Evolutionary conservation across 2,797 vertebrate genomes (phyloP).

Genomic region (Spea hammondii): DNA sequence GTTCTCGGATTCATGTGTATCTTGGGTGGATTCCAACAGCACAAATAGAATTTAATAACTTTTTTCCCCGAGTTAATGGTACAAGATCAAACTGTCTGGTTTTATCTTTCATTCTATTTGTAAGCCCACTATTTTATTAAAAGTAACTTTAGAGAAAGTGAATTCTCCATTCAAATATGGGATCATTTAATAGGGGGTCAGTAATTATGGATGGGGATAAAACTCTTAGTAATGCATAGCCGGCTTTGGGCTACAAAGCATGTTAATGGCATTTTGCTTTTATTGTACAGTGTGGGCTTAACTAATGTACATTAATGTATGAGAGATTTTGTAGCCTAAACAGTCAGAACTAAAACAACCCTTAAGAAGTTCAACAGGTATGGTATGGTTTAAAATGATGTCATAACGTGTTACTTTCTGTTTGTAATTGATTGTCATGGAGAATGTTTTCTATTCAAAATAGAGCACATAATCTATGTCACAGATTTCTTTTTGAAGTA

Average conservation of each 20-base stretch:
- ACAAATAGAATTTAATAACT: constrained; percentile 35
- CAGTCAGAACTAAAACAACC: too few relatives aligned
- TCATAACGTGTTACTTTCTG: too few relatives aligned
- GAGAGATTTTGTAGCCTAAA: too few relatives aligned
- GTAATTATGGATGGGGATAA: constrained; percentile 28
- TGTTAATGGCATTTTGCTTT: constrained; percentile 17
- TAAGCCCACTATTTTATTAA: constrained; percentile 19
- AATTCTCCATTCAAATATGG: constrained; percentile 21
- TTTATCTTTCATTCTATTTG: constrained; percentile 17
- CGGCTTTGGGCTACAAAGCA: constrained; percentile 16
- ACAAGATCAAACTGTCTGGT: constrained; percentile 35
- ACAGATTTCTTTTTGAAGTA: too few relatives aligned
- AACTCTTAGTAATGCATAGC: constrained; percentile 21
- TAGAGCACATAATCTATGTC: too few relatives aligned
- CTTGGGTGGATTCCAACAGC: constrained; percentile 34
- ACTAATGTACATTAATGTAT: too few relatives aligned
- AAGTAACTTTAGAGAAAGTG: constrained; percentile 14
- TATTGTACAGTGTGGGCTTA: background rate
- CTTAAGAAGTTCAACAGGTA: too few relatives aligned
- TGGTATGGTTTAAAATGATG: too few relatives aligned
- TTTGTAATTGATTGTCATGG: too few relatives aligned
- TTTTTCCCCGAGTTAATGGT: constrained; percentile 27
- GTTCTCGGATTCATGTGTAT: constrained; percentile 27
- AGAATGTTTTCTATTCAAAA: too few relatives aligned
- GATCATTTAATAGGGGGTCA: constrained; percentile 20